Percentiles rank a stretch among this genome's conserved stretches.
These are phyloP conservation scores for Oreotragus oreotragus DNA, from an alignment of 2,113 vertebrate species.

Conservation along the genomic window DNA sequence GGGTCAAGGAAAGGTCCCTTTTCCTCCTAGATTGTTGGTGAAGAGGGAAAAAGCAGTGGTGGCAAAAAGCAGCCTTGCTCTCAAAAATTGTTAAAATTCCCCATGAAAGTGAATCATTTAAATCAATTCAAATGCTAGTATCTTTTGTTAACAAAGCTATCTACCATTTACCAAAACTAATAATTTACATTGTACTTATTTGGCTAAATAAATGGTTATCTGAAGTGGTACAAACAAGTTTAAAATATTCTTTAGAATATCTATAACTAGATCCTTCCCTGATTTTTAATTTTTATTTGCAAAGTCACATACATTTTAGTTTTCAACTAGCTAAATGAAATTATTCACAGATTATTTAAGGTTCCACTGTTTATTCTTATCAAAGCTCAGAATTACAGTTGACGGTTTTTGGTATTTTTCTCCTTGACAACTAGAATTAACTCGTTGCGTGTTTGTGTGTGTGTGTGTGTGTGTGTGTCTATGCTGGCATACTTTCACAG, in stretches of 20 bases:
- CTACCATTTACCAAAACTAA: not conserved
- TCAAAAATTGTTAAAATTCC: not conserved
- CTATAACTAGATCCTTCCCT: not conserved
- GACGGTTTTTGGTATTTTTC: not conserved
- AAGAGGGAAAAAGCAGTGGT: not conserved
- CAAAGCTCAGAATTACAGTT: not conserved
- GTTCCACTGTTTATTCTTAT: not conserved
- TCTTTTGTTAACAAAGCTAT: not conserved
- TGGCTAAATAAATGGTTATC: not conserved
- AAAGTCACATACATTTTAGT: not conserved
- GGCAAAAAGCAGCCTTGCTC: not conserved
- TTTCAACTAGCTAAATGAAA: not conserved
- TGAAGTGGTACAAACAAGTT: not conserved
- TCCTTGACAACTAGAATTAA: slow-evolving; percentile 22
- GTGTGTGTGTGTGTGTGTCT: not conserved
- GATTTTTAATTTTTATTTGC: not conserved
- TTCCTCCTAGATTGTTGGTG: not conserved
- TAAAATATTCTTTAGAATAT: not conserved
- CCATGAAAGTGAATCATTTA: not conserved
- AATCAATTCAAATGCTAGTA: not conserved
- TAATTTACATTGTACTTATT: not conserved
- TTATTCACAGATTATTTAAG: not conserved
- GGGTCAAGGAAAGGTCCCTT: not conserved
- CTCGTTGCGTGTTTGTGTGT: not conserved
- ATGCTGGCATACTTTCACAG: slow-evolving; percentile 78